Evolutionary conservation across 2,113 vertebrate genomes (phyloP), one percentile per base, ranked within the genome.

Genomic region (Aplodontia rufa): DNA sequence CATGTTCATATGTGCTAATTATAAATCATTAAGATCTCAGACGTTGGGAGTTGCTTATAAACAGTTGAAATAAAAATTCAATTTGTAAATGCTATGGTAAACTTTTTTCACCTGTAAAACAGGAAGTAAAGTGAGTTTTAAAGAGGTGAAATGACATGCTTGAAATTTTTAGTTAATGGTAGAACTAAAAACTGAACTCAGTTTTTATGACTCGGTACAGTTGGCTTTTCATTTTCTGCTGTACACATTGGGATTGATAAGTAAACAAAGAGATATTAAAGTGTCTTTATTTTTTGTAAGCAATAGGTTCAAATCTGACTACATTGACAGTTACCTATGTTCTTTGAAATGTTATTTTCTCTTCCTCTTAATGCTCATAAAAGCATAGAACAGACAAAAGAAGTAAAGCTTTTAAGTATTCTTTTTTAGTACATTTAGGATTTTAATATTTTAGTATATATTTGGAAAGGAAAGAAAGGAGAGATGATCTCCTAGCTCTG

Each of bases 281-380:
- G 76, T 81, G 3, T 69, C 76, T 93, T 78, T 82, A 14, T 82
- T 69, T 92, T 12, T 80, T 85, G 3, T 76, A 84, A 87, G 30
- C 47, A 94, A 17, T 5, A 89, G 49, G 28, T 60, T 87, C 84
- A 30, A 92, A 7, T 84, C 47, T 91, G 55, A 83, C 53, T 55
- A 79, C 92, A 78, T 16, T 37, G 75, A 85, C 26, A 82, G 40
- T 55, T 93, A 47, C 14, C 28, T 76, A n/a, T n/a, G 28, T 90
- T 45, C 84, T 95, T 91, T 92, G 75, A 93, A 87, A 60, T 83
- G 32, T 79, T 89, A 89, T 71, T 62, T 75, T 83, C 85, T 66
- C 42, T 69, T 42, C 45, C 12, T 68, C 60, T 74, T 94, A 37
- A 16, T 80, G 13, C 35, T 96, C 58, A 87, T 74, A 87, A 87